A percentile compares a stretch with the other conserved stretches of the same genome.
Evolutionary conservation across 2,888 invertebrate species (phyloP).

Genomic region (Temnothorax unifasciatus): DNA sequence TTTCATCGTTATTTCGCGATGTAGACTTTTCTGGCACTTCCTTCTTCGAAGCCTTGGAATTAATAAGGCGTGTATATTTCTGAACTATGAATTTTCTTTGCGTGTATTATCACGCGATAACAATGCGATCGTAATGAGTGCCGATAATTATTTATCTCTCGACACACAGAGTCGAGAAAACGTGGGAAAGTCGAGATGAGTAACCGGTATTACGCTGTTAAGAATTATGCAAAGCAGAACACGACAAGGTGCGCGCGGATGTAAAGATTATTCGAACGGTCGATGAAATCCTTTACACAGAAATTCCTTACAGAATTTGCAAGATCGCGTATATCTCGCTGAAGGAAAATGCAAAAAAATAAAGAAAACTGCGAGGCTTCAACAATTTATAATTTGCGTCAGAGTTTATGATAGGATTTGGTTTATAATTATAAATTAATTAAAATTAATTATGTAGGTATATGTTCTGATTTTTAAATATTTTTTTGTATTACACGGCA

Average conservation of each 20-base stretch:
- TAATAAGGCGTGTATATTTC: conserved; percentile 1
- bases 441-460: background rate
- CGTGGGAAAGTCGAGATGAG: conserved; percentile 67
- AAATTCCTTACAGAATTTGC: background rate
- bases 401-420: background rate
- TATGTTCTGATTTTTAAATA: background rate
- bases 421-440: background rate
- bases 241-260: background rate
- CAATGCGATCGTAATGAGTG: conserved; percentile 41
- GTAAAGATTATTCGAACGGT: conserved; percentile 40
- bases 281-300: conserved; percentile 49
- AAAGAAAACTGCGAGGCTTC: background rate
- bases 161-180: conserved; percentile 34
- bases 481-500: background rate
- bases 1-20: background rate
- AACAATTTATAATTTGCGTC: background rate
- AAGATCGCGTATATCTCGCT: background rate
- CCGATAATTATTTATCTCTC: conserved; percentile 54
- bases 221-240: conserved; percentile 64
- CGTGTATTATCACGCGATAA: conserved; percentile 21
- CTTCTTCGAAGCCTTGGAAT: conserved; percentile 4
- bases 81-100: conserved; percentile 30
- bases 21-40: background rate
- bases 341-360: background rate
- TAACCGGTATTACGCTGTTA: conserved; percentile 62